These are phyloP conservation scores for Rutpela maculata DNA, from an alignment of 2,888 invertebrate genomes.

Conservation along the genomic window DNA sequence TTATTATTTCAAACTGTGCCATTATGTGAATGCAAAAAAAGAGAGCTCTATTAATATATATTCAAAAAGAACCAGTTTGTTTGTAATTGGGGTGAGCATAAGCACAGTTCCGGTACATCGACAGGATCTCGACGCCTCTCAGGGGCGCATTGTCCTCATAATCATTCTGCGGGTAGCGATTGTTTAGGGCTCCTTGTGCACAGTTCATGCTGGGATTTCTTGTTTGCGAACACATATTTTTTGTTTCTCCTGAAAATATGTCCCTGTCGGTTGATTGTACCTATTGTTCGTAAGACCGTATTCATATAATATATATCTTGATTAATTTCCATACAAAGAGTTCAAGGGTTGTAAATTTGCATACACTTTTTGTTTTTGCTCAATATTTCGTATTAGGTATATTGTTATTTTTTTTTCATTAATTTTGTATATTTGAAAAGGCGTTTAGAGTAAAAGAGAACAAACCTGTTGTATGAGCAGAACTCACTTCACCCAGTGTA, in stretches of 20 bases:
- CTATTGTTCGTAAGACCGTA: conserved; percentile 13
- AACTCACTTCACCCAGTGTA: too few relatives aligned
- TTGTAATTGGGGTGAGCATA: conserved; percentile 20
- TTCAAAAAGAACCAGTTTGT: conserved; percentile 11
- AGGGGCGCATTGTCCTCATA: conserved; percentile 21
- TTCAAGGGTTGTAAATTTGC: background rate
- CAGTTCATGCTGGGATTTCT: conserved; percentile 13
- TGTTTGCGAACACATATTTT: conserved; percentile 20
- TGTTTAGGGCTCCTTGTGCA: conserved; percentile 10
- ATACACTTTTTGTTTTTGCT: too few relatives aligned
- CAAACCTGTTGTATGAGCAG: too few relatives aligned
- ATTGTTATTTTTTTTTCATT: background rate
- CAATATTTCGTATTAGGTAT: background rate
- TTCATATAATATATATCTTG: conserved; percentile 6
- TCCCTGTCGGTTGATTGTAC: conserved; percentile 5
- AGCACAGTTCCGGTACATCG: conserved; percentile 22
- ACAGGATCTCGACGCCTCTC: conserved; percentile 22
- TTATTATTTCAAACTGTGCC: conserved; percentile 4
- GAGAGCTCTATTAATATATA: conserved; percentile 13
- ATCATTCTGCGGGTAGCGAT: conserved; percentile 23
- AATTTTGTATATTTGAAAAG: background rate
- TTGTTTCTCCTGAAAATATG: conserved; percentile 14
- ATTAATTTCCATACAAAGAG: conserved; percentile 4
- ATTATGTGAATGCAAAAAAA: conserved; percentile 11
- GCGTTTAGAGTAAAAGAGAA: too few relatives aligned